These are phyloP conservation scores for Calosoma granatense DNA, from an alignment of 1,140 invertebrate genomes.

Conservation along the genomic window DNA sequence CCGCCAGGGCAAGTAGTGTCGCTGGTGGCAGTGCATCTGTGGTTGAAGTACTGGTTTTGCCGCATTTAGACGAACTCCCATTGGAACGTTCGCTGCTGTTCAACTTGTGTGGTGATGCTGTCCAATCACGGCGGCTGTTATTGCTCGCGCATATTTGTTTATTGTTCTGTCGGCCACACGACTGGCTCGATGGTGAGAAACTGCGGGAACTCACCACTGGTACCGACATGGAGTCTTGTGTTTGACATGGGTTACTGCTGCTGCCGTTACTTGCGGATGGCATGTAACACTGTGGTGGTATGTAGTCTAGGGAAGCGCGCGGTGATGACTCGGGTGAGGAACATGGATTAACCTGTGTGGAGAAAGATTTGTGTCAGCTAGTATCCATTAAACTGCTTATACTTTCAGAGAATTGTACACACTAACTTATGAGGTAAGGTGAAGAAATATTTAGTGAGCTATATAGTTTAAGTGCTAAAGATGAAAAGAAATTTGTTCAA, in stretches of 20 bases:
- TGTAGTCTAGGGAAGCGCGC: constrained; percentile 37
- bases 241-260: constrained; percentile 16
- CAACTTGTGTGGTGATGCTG: neutral
- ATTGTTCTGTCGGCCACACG: constrained; percentile 15
- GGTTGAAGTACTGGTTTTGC: constrained; percentile 24
- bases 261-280: constrained; percentile 12
- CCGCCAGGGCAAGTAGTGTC: constrained; percentile 34
- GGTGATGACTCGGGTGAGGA: constrained; percentile 39
- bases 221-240: constrained; percentile 11
- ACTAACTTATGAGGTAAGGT: no score
- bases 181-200: constrained; percentile 19
- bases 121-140: constrained; percentile 19
- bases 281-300: constrained; percentile 35
- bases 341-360: constrained; percentile 34
- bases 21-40: constrained; percentile 37
- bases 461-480: no score
- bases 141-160: constrained; percentile 27
- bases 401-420: no score
- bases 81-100: constrained; percentile 6
- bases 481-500: no score
- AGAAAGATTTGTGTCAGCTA: no score
- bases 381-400: no score
- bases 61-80: neutral
- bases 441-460: no score
- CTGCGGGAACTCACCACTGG: constrained; percentile 16